Conservation (phyloP, 2,113 vertebrate species). For the Vulpes vulpes region DNA sequence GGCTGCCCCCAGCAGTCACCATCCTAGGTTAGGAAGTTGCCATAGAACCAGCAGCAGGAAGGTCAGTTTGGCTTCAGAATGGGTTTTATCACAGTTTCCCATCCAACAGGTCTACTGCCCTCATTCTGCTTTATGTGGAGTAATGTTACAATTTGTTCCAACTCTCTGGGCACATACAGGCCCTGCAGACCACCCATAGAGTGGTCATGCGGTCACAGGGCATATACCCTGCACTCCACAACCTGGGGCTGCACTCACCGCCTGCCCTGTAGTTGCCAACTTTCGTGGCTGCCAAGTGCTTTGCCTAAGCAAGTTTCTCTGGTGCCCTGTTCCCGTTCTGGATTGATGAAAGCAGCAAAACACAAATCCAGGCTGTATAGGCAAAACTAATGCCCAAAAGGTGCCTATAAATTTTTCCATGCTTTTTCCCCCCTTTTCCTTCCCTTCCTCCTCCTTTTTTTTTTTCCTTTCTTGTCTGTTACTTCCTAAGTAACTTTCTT, state of each 20-base stretch:
- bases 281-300: not conserved
- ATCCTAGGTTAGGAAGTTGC: not conserved
- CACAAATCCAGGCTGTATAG: not conserved
- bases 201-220: fast-evolving
- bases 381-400: not conserved
- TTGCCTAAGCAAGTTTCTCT: slow-evolving; percentile 7
- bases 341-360: not conserved
- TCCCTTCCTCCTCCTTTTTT: not conserved
- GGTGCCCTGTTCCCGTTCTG: not conserved
- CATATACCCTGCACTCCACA: fast-evolving
- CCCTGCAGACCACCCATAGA: not conserved
- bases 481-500: not conserved
- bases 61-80: not conserved
- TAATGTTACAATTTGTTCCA: not conserved
- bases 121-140: not conserved
- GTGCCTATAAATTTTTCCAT: not conserved
- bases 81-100: not conserved
- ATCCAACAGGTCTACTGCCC: not conserved
- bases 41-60: not conserved
- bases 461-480: not conserved
- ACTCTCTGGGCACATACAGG: not conserved
- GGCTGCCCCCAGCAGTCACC: fast-evolving
- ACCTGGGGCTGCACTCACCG: not conserved
- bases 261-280: not conserved
- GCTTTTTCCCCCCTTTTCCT: too few relatives aligned